These are phyloP conservation scores for Luehdorfia chinensis DNA, from an alignment of 1,140 invertebrate genomes.

Conservation along the genomic window DNA sequence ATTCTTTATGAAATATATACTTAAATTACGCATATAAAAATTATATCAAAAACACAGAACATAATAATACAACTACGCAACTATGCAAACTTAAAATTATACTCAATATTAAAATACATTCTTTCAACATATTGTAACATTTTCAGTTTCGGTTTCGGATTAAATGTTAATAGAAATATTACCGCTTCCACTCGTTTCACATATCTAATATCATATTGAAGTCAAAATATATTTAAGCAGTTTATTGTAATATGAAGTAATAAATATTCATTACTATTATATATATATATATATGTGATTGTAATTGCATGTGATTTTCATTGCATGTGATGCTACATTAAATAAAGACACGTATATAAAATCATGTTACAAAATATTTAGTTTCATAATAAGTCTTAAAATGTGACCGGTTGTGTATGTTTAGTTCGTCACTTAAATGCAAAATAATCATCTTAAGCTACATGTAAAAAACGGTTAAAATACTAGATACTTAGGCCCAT, in stretches of 20 bases:
- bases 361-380: too few relatives aligned
- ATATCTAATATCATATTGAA: too few relatives aligned
- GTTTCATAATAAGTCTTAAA: too few relatives aligned
- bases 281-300: slow-evolving; percentile 13
- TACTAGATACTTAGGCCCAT: slow-evolving; percentile 8
- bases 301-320: too few relatives aligned
- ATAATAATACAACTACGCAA: slow-evolving; percentile 21
- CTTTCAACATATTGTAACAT: neutral
- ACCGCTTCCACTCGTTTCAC: too few relatives aligned
- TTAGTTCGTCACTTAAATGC: slow-evolving; percentile 9
- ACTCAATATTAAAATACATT: neutral
- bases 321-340: neutral
- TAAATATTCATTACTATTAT: too few relatives aligned
- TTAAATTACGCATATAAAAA: slow-evolving; percentile 31
- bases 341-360: neutral
- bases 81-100: neutral
- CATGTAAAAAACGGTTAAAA: neutral
- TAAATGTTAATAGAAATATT: too few relatives aligned
- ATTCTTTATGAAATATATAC: slow-evolving; percentile 55
- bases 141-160: too few relatives aligned
- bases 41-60: slow-evolving; percentile 24
- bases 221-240: too few relatives aligned
- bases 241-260: neutral
- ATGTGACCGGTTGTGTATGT: neutral
- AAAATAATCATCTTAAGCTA: slow-evolving; percentile 17